Evolutionary conservation across 1,140 invertebrate genomes (phyloP), one percentile per base, ranked within the genome.

Genomic region (Wiebesia pumilae): DNA sequence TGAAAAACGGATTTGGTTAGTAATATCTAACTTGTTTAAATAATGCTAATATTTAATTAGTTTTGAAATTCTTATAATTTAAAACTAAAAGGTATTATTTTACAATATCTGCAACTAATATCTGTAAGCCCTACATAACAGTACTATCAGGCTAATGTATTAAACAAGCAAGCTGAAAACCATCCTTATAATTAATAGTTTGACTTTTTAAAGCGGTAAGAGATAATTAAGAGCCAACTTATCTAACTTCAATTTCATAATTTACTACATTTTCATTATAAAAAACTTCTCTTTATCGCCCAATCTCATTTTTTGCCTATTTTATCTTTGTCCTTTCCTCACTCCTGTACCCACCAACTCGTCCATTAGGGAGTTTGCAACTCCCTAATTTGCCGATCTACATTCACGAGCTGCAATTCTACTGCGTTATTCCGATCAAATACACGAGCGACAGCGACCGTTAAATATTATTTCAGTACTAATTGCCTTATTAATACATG

Each of bases 401-500:
- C 24, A 75, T 75, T 75, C 10, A n/a, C 27, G 10, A 75, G 24
- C 14, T n/a, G 14, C 38, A 19, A n/a, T 38, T 12, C 38, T 43
- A 19, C 71, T 40, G 12, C 35, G 21, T 71, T 71, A 38, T 71
- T 3, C 19, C n/a, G 7, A 38, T 6, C 30, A 21, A 58, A 47
- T 47, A 21, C 71, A 33, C 38, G 40, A 30, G n/a, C 12, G 21
- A 21, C 1, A 33, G 30, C 21, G n/a, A 73, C 81, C 62, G 82
- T 90, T 89, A 90, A 91, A 91, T 90, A 91, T 91, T 90, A 88
- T 91, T 89, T 65, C 88, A 81, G 51, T 81, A 83, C 82, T 92
- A 92, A 92, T 92, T 92, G 90, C 89, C 91, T 92, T 90, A 91
- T 92, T 92, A 92, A 92, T 90, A 91, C 83, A 88, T 89, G 90